Base-by-base conservation (phyloP, 2,797 vertebrate species). In the Aulostomus chinensis region DNA sequence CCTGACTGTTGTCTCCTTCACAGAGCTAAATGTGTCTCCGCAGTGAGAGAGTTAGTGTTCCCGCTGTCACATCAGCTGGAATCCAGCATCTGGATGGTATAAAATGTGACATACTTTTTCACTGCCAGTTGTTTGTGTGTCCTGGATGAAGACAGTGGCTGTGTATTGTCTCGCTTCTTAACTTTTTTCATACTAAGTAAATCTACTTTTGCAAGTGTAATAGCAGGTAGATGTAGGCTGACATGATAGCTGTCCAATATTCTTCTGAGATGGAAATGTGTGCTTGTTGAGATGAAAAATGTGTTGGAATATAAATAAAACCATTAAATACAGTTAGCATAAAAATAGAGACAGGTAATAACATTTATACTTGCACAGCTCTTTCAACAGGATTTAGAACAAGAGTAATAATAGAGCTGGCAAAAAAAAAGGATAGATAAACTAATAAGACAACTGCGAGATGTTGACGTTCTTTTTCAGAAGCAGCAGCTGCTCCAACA, bases 1-100 rank as follows among this genome's bases (percentile, higher is more conserved):
- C 61, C 33, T 54, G 70, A 73, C 72, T 62, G 52, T 43, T 61
- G 62, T 38, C 33, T 64, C 45, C 51, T 45, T 48, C 15, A 22
- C 29, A 78, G 43, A 73, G 30, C 39, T 60, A 56, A 68, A 73
- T 26, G 55, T 59, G 46, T 52, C 43, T 68, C 63, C 54, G 66
- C 39, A 49, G 66, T 47, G 45, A 57, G 28, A 57, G 30, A 60
- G 70, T 62, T 29, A 58, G 63, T 48, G 42, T 70, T 73, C 63
- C 58, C 5, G 26, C 52, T 51, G 54, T 78, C 76, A 78, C 52
- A 64, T 81, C 78, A 73, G 63, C 57, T 45, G 54, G 57, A 39
- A 20, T 53, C 40, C 71, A 56, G 52, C 46, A 67, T 73, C 42
- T 68, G 60, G 41, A 65, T 24, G 52, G 42, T 47, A 34, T 54